Conservation (phyloP, 1,140 invertebrate species). For the Globodera ellingtonae region DNA sequence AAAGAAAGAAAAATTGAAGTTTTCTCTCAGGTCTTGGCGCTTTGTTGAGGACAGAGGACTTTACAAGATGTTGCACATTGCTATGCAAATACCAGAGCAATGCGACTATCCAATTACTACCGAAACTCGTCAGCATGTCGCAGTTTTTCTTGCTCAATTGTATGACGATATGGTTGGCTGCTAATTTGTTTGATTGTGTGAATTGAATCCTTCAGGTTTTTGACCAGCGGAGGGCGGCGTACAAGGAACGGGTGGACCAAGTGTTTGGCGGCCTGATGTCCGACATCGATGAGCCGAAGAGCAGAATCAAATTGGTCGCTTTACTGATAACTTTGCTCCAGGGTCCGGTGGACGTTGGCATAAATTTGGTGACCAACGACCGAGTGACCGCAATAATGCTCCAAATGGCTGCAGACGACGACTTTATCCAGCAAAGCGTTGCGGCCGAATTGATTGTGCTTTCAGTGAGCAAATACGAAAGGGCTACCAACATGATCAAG, state of each 20-base stretch:
- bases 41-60: constrained; percentile 66
- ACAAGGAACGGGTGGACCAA: constrained; percentile 66
- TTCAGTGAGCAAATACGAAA: constrained; percentile 94
- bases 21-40: constrained; percentile 51
- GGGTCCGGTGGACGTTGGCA: constrained; percentile 57
- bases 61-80: constrained; percentile 67
- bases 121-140: constrained; percentile 68
- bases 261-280: constrained; percentile 60
- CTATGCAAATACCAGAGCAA: constrained; percentile 66
- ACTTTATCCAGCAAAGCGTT: constrained; percentile 65
- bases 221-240: constrained; percentile 67
- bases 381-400: constrained; percentile 95
- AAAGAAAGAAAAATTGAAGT: too few relatives aligned
- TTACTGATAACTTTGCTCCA: constrained; percentile 85
- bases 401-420: constrained; percentile 85
- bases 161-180: constrained; percentile 67
- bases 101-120: constrained; percentile 66
- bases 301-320: constrained; percentile 74
- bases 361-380: constrained; percentile 81
- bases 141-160: constrained; percentile 67
- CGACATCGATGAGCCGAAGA: constrained; percentile 47
- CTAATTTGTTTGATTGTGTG: neutral
- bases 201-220: constrained; percentile 1
- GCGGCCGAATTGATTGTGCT: constrained; percentile 64
- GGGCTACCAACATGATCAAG: constrained; percentile 84